Percentiles rank a stretch among this genome's conserved stretches.
Conservation (phyloP, 2,888 invertebrate species). For the Isotomurus palustris region DNA sequence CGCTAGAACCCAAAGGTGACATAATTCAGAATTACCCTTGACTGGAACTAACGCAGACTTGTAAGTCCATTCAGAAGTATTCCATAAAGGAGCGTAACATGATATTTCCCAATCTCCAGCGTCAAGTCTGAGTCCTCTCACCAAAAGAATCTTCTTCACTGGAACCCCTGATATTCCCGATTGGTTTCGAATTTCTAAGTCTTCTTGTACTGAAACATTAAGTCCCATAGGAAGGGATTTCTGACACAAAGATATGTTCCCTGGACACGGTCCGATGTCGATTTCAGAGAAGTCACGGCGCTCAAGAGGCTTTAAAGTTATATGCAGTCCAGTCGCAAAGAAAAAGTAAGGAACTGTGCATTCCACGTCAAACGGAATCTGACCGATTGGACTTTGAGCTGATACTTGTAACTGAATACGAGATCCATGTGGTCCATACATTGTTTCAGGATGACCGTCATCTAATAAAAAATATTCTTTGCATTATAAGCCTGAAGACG, state of each 20-base stretch:
- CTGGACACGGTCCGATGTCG: background rate
- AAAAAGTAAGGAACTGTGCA: conserved; percentile 4
- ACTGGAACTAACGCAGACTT: conserved; percentile 3
- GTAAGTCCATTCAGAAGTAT: conserved; percentile 2
- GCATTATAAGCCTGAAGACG: too few relatives aligned
- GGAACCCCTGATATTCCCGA: background rate
- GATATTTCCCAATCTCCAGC: conserved; percentile 9
- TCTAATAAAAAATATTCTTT: too few relatives aligned
- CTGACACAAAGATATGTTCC: background rate
- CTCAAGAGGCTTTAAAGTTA: conserved; percentile 8
- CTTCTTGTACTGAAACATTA: background rate
- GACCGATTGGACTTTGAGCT: background rate
- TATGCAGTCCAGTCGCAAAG: conserved; percentile 12
- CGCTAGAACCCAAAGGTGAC: too few relatives aligned
- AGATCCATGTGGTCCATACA: background rate
- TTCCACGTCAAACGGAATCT: conserved; percentile 7
- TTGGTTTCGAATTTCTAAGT: background rate
- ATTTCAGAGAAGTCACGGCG: background rate
- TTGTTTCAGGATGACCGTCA: too few relatives aligned
- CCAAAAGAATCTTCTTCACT: background rate
- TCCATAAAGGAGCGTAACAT: conserved; percentile 14
- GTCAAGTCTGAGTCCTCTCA: background rate
- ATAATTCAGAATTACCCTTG: background rate
- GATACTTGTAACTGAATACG: background rate
- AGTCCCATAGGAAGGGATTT: background rate